Conservation (phyloP, 2,113 vertebrate genomes). For the Cheirogaleus medius region DNA sequence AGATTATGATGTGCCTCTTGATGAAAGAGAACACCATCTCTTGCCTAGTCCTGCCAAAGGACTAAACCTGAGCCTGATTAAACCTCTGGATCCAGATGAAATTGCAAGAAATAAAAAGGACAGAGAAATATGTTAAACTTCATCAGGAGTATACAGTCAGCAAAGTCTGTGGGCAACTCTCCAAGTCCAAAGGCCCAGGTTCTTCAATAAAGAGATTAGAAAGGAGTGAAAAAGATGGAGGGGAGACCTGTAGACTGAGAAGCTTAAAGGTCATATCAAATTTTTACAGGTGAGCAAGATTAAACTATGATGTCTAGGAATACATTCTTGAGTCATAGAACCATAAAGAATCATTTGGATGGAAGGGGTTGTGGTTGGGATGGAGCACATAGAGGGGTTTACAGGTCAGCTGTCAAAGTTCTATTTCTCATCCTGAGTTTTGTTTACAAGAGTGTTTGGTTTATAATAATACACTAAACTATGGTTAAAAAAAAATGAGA, state of each 20-base stretch:
- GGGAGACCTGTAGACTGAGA: not conserved
- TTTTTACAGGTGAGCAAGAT: not conserved
- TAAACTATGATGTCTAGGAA: not conserved
- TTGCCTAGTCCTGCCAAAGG: not conserved
- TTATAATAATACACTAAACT: not conserved
- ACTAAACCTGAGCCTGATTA: not conserved
- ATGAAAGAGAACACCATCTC: not conserved
- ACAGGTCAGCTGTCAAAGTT: not conserved
- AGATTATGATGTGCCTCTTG: not conserved
- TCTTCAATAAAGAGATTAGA: fast-evolving
- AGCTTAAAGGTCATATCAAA: not conserved
- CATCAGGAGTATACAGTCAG: fast-evolving
- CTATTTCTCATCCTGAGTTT: not conserved
- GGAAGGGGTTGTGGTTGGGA: not conserved
- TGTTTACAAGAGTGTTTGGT: not conserved
- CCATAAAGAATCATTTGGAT: not conserved
- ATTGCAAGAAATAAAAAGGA: not conserved
- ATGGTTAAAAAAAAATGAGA: not conserved
- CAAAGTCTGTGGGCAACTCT: not conserved
- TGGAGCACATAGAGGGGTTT: not conserved
- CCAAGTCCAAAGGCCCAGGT: fast-evolving
- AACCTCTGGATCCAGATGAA: not conserved
- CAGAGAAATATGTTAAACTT: not conserved
- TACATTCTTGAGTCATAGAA: not conserved
- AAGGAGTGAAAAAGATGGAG: not conserved